phyloP scores from a whole-genome alignment of 2,888 invertebrate species.

The Thysanoteuthis rhombus region DNA sequence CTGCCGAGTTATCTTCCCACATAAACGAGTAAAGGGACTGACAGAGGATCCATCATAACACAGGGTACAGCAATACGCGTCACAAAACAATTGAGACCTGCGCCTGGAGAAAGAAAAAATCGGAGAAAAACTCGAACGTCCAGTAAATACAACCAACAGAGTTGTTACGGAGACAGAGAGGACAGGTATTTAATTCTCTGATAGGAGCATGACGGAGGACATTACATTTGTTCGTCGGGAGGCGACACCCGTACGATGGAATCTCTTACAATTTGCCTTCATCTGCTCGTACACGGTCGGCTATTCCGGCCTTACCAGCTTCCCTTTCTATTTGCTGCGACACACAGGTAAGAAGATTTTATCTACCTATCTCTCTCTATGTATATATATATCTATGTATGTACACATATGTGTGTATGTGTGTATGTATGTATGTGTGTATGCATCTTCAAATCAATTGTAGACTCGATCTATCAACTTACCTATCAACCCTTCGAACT shows the following conservation, averaged over 20 bases:
- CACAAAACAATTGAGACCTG: neutral
- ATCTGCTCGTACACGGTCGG: conserved; percentile 58
- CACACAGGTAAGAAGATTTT: conserved; percentile 55
- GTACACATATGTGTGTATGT: no score
- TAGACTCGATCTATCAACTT: no score
- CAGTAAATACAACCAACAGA: neutral
- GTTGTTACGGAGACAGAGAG: neutral
- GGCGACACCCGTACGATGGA: conserved; percentile 48
- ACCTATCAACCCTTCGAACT: no score
- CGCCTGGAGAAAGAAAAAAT: neutral
- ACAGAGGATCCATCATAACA: neutral
- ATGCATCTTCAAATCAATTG: no score
- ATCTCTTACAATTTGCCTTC: conserved; percentile 56
- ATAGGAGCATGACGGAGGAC: conserved; percentile 24
- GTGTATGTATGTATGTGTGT: no score
- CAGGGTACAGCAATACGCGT: neutral
- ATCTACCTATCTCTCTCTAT: neutral
- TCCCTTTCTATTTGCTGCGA: conserved; percentile 57
- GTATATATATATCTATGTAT: neutral
- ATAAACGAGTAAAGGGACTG: neutral
- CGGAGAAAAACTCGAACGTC: neutral
- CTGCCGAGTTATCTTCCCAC: neutral
- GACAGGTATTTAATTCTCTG: neutral
- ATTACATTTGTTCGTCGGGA: conserved; percentile 13
- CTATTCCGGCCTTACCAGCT: conserved; percentile 55